phyloP scores from a whole-genome alignment of 2,113 vertebrate species.

The Nannobrachium achirus region DNA sequence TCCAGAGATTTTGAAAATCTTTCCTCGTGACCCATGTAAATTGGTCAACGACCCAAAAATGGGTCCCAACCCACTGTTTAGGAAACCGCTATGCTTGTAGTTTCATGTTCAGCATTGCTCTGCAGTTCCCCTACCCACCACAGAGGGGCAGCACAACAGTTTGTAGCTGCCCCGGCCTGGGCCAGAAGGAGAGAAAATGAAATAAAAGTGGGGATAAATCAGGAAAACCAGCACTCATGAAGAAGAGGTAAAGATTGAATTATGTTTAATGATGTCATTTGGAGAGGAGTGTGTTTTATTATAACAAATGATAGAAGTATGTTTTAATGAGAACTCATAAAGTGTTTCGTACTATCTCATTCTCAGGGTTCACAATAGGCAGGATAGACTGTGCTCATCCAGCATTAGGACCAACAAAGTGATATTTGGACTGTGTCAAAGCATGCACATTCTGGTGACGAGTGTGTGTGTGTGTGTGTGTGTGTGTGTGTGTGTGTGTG shows the following conservation, averaged over 20 bases:
- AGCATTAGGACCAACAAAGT: conserved; percentile 62
- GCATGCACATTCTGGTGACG: too few relatives aligned
- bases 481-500: too few relatives aligned
- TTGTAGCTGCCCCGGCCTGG: conserved; percentile 52
- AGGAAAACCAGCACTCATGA: conserved; percentile 72
- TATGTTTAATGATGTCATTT: conserved; percentile 79
- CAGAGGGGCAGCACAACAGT: conserved; percentile 92
- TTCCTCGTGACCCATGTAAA: too few relatives aligned
- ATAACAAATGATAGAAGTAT: conserved; percentile 77
- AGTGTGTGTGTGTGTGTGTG: too few relatives aligned
- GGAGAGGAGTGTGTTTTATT: conserved; percentile 71
- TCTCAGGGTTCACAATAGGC: conserved; percentile 51
- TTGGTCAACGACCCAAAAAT: too few relatives aligned
- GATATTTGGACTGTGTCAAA: conserved; percentile 65
- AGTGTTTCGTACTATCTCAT: conserved; percentile 61
- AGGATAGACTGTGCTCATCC: neutral
- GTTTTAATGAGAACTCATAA: conserved; percentile 76
- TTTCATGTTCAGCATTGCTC: too few relatives aligned
- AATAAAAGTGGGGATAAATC: conserved; percentile 73
- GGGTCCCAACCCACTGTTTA: too few relatives aligned
- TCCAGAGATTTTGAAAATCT: too few relatives aligned
- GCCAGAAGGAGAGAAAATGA: conserved; percentile 51
- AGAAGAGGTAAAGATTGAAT: conserved; percentile 75
- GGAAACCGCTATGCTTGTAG: too few relatives aligned
- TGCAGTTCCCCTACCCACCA: conserved; percentile 71